Evolutionary conservation across 2,797 vertebrate species (phyloP), one percentile per base, ranked within the genome.

Genomic region (Danio aesculapii): DNA sequence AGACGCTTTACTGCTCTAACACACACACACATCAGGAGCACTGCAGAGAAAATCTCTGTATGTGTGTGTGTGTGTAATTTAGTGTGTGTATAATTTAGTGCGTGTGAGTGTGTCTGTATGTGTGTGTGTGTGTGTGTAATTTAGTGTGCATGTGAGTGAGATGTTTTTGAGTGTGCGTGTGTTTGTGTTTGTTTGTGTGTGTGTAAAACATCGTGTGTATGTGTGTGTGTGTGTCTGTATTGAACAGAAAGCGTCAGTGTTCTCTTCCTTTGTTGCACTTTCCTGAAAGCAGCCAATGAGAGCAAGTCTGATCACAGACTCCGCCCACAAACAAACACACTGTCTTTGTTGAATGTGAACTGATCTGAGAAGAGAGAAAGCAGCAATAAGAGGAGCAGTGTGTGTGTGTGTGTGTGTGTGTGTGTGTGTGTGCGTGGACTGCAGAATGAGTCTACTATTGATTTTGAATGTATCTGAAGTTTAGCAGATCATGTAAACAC

Each of bases 261-360:
- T 61, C 57, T 74, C 61, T 61, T 19, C 68, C 43, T 61, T 13
- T 74, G 57, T 62, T 74, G 72, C 57, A 61, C 72, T 74, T 74
- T 74, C 9, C 44, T 61, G 14, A 39, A 61, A 74, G 44, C 72
- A 61, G 57, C 57, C 57, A 74, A 74, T 74, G 14, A 77, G 13
- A 67, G 49, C 6, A 43, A 41, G 41, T 49, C 68, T 72, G 39
- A 19, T 67, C 44, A 55, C 46, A 50, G 43, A 49, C 81, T 50
- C 69, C 17, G 17, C 76, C 69, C 61, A 58, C 12, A 12, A 19
- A 19, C 74, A 66, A 55, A 53, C 62, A 58, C 53, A 50, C 52
- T 92, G 83, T 95, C 94, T 8, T 94, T 95, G 79, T 94, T 87
- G 0, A 43, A 17, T 57, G 44, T 44, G 13, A 17, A 43, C 21